A percentile compares a stretch with the other conserved stretches of the same genome.
Evolutionary conservation across 2,888 invertebrate species (phyloP).

Genomic region (Xestobium rufovillosum): DNA sequence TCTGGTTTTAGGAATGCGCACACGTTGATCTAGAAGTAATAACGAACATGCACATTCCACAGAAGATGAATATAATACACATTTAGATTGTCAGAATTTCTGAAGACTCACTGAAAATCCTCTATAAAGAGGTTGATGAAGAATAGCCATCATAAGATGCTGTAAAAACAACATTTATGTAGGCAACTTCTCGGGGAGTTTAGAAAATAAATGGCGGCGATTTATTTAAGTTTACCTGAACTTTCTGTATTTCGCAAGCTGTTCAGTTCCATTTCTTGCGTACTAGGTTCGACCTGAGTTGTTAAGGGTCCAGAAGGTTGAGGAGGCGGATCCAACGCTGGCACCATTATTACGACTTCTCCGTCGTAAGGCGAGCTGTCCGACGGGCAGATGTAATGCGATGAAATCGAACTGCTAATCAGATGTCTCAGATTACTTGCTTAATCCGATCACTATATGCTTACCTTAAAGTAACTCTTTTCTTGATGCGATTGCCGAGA

Average conservation of each 20-base stretch:
- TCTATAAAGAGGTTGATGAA: slow-evolving; percentile 64
- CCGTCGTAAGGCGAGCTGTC: slow-evolving; percentile 36
- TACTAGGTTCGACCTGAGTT: slow-evolving; percentile 6
- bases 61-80: slow-evolving; percentile 14
- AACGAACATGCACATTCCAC: slow-evolving; percentile 40
- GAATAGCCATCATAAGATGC: slow-evolving; percentile 66
- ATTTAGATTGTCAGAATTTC: slow-evolving; percentile 7
- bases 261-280: slow-evolving; percentile 41
- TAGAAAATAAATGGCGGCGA: slow-evolving; percentile 3
- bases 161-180: slow-evolving; percentile 46
- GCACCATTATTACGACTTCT: slow-evolving; percentile 50
- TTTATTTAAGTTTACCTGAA: slow-evolving; percentile 49
- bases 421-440: slow-evolving; percentile 9
- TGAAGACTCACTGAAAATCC: slow-evolving; percentile 30
- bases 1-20: too few relatives aligned
- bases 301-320: slow-evolving; percentile 21
- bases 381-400: slow-evolving; percentile 35
- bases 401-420: slow-evolving; percentile 42
- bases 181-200: slow-evolving; percentile 11
- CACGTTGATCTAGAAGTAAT: too few relatives aligned
- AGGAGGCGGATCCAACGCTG: slow-evolving; percentile 40
- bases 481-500: slow-evolving; percentile 71
- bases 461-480: slow-evolving; percentile 77
- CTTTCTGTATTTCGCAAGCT: slow-evolving; percentile 54
- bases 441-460: slow-evolving; percentile 7